Base-by-base conservation (phyloP, 2,888 invertebrate genomes). In the Netelia virgata region DNA sequence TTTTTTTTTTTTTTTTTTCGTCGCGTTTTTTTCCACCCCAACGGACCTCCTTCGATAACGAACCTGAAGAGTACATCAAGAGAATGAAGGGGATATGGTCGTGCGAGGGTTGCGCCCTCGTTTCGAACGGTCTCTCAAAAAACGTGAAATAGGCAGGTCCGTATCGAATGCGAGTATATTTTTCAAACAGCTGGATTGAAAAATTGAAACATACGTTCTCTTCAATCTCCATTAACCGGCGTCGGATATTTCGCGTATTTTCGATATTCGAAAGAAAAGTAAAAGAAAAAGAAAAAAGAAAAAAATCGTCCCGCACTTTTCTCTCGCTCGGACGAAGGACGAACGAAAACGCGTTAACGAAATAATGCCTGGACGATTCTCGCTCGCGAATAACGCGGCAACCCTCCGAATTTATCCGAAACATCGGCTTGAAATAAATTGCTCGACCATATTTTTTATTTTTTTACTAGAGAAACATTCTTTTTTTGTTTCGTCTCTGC, bases 21-120 rank as follows among this genome's bases (percentile, higher is more conserved):
- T 36, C 36, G 47, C 14, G 47, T 53, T 69, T 69, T 77, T 77
- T 61, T 28, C n/a, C 59, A 36, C n/a, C 47, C 76, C 53, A 72
- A 73, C 76, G 23, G 59, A 28, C 53, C 41, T 75, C 66, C 84
- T 85, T 86, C 84, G 84, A 77, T 83, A 86, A 84, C 84, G 84
- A 83, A 82, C 63, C 79, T 16, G 77, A 80, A 74, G 79, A 66
- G 72, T 76, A 68, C 53, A 72, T 82, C 74, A 53, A 36, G 41
- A 61, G 66, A 68, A 66, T 75, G 16, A 36, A 43, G 74, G 63
- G 50, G 59, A 68, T 50, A 47, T 66, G 55, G 6, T 61, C 50
- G 14, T 28, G 64, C 63, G 1, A 5, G 43, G 10, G 28, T 28
- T 36, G 3, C 43, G 23, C 28, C 23, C 63, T 18, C 47, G 74